These are phyloP conservation scores for Ptilonorhynchus violaceus DNA, from an alignment of 2,113 vertebrate genomes.

Conservation along the genomic window DNA sequence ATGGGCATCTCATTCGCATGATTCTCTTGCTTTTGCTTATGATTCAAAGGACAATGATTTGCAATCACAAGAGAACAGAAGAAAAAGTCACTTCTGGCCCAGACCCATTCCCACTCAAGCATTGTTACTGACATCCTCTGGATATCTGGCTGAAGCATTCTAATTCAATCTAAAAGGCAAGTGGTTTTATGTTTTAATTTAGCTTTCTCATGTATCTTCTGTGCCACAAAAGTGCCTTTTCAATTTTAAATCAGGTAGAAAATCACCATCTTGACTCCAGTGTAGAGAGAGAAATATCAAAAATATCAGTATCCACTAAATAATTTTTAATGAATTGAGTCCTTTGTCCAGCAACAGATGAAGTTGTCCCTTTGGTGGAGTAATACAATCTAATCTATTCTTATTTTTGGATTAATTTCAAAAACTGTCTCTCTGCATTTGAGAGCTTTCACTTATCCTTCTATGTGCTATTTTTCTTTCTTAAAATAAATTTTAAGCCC, in stretches of 20 bases:
- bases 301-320: slow-evolving; percentile 33
- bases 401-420: slow-evolving; percentile 61
- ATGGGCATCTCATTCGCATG: not conserved
- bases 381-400: slow-evolving; percentile 44
- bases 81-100: not conserved
- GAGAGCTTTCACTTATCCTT: slow-evolving; percentile 23
- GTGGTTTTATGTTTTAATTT: not conserved
- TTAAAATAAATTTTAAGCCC: slow-evolving; percentile 39
- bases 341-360: slow-evolving; percentile 49
- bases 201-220: not conserved
- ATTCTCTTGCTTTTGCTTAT: not conserved
- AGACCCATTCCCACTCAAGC: not conserved
- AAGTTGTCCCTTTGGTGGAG: slow-evolving; percentile 37
- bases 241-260: not conserved
- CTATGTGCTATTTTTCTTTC: slow-evolving; percentile 25
- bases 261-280: not conserved
- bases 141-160: not conserved
- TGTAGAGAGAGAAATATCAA: not conserved
- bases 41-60: not conserved
- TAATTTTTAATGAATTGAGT: slow-evolving; percentile 63
- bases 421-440: slow-evolving; percentile 12
- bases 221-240: not conserved
- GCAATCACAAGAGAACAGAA: not conserved
- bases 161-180: not conserved
- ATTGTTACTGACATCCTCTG: not conserved